These are phyloP conservation scores for Hydrolagus affinis DNA, from an alignment of 2,113 vertebrate species.

Conservation along the genomic window DNA sequence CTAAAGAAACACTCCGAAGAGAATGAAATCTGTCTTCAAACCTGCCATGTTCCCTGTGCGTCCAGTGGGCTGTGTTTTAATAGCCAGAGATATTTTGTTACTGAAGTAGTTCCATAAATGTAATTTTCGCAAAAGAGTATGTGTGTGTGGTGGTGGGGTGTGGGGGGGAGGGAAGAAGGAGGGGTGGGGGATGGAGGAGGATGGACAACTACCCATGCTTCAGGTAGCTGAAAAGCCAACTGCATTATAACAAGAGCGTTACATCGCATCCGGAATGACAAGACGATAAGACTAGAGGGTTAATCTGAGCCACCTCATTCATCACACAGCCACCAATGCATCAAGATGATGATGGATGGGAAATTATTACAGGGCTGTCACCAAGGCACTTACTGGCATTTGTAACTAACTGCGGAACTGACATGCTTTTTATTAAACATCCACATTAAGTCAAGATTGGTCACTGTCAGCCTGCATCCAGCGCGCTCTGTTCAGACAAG, in stretches of 20 bases:
- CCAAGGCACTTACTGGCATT: constrained; percentile 58
- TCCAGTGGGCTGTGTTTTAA: no score
- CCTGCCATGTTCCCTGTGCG: no score
- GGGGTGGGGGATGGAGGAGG: neutral
- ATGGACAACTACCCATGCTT: no score
- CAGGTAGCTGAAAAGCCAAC: neutral
- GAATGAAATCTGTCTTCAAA: no score
- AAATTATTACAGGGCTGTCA: constrained; percentile 66
- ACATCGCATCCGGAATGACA: constrained; percentile 40
- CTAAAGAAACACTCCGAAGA: no score
- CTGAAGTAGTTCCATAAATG: no score
- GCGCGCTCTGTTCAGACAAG: constrained; percentile 42
- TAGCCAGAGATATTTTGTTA: no score
- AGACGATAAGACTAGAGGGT: constrained; percentile 39
- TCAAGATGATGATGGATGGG: constrained; percentile 58
- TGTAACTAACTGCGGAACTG: constrained; percentile 56
- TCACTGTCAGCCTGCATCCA: constrained; percentile 57
- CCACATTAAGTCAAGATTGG: constrained; percentile 65
- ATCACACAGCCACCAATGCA: constrained; percentile 53
- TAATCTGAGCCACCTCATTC: constrained; percentile 51
- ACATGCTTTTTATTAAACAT: constrained; percentile 63
- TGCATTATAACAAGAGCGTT: constrained; percentile 35
- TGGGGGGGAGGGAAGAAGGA: no score
- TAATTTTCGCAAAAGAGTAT: no score
- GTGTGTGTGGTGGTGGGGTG: no score